Base-by-base conservation (phyloP, 2,797 vertebrate genomes). In the Cyprinella venusta region DNA sequence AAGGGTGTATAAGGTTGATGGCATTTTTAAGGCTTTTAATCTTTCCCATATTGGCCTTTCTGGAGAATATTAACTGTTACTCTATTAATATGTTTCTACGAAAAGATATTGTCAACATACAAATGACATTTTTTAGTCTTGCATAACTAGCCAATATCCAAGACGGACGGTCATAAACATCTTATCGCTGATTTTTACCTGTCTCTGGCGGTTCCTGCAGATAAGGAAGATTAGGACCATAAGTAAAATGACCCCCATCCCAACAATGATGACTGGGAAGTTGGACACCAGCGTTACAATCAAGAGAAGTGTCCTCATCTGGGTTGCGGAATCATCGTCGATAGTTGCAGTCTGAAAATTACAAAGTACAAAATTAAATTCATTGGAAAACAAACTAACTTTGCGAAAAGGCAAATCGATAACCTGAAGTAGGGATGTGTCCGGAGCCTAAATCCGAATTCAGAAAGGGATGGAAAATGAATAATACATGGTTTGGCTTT, bases 161-260 rank as follows among this genome's bases (percentile, higher is more conserved):
- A 59, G 9, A 59, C 4, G 26, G 2, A 75, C 56, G 33, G 50
- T 3, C 52, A 75, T 52, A 54, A 21, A 54, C 15, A 13, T 36
- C 16, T 33, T 61, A 26, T 61, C 2, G 65, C 18, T 69, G 18
- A 40, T 16, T 10, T 92, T 76, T 91, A 96, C 95, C 94, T 95
- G 94, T 91, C 93, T 95, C 89, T 95, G 94, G 85, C 94, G 94
- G 77, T 94, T 94, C 85, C 94, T 89, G 88, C 94, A 95, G 89
- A 96, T 90, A 75, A 96, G 86, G 80, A 95, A 87, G 8, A 95
- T 88, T 3, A 95, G 92, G 78, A 96, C 91, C 48, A 95, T 59
- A 84, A 96, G 91, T 82, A 96, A 88, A 87, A 96, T 92, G 89
- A 91, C 89, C 10, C 95, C 95, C 90, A 95, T 68, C 10, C 91